phyloP scores from a whole-genome alignment of 2,113 vertebrate genomes.

The cat (Felis catus) region DNA sequence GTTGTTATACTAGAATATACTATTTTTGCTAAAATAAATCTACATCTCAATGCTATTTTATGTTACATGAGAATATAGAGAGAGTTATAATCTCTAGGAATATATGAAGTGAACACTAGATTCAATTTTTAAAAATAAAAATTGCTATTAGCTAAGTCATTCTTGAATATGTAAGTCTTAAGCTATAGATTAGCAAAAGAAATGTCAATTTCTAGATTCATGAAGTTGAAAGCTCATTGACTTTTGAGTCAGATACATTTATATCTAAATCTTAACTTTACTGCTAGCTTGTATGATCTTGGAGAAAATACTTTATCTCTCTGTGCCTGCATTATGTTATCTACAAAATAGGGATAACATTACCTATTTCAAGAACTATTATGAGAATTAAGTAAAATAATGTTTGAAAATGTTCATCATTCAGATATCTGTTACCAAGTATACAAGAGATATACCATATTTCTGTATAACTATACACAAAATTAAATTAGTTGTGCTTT shows the following conservation, averaged over 20 bases:
- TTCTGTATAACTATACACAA: neutral
- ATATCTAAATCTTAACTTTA: neutral
- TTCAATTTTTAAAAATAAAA: neutral
- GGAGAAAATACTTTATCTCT: neutral
- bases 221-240: neutral
- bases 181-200: neutral
- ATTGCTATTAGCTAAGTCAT: neutral
- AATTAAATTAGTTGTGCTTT: neutral
- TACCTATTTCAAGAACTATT: neutral
- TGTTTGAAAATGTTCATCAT: neutral
- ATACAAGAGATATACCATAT: neutral
- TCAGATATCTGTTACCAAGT: neutral
- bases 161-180: neutral
- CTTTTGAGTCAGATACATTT: neutral
- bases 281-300: neutral
- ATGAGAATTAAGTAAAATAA: neutral
- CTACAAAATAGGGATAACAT: neutral
- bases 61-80: neutral
- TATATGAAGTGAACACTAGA: neutral
- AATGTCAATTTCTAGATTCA: neutral
- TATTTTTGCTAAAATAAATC: constrained; percentile 22
- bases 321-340: neutral
- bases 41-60: neutral
- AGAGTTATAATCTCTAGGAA: neutral
- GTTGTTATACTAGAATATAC: neutral